Evolutionary conservation across 2,888 invertebrate species (phyloP), one percentile per base, ranked within the genome.

Genomic region (Drosophila meridiana): DNA sequence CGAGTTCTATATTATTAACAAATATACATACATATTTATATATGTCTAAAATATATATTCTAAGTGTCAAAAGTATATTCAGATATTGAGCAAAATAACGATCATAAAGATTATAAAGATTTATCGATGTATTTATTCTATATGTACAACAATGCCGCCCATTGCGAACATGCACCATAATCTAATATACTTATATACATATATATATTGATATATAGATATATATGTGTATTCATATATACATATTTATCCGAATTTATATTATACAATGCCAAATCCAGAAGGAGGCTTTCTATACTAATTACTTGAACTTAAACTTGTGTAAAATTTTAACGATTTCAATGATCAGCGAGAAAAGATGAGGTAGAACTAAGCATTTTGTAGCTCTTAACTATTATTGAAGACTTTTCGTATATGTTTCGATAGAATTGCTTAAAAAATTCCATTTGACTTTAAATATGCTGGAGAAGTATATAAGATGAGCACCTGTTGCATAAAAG

Each of bases 91-190:
- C 9, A 26, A 26, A 42, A 34, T 36, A 45, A 59, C 36, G 20
- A 47, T 40, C n/a, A 50, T 32, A 50, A 28, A 9, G 50, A 26
- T 40, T 38, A 20, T 38, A 38, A 60, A 30, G 20, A 48, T 42
- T 43, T 55, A 40, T 40, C 13, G 26, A 38, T 28, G 13, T 52
- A 58, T 38, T 34, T 34, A 70, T 40, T 50, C 26, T 52, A 58
- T 28, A 56, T 70, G 1, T 70, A 69, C 13, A 30, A 30, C 52
- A 36, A 43, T 47, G 61, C 74, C 64, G 64, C 56, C 59, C 71
- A 57, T 40, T 59, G 53, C 50, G 43, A 45, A 53, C 26, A 26
- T 28, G 36, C 42, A 61, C 47, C 20, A 9, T 38, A n/a, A 56
- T 6, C 32, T 34, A 28, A 52, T 32, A 32, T 52, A 20, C 4